Base-by-base conservation (phyloP, 2,888 invertebrate species). In the Dysmachus trigonus region DNA sequence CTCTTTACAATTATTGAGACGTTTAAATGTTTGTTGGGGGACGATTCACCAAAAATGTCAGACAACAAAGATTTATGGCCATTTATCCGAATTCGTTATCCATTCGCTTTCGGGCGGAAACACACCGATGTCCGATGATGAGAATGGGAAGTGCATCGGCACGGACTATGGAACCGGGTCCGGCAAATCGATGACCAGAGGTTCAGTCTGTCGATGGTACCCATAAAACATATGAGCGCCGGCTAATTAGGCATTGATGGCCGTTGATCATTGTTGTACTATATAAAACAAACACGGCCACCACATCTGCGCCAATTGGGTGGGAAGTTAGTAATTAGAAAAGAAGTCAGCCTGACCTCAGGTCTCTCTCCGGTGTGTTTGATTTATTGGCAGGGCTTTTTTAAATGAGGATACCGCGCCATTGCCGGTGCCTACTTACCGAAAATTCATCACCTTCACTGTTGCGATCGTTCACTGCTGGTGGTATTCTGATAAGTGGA, bases 1-100 rank as follows among this genome's bases (percentile, higher is more conserved):
- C 51, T 79, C 51, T 31, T 79, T 47, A 79, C 51, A 51, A 79
- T 79, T 79, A 51, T 79, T 79, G 79, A 51, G 79, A 79, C 51
- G 79, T 79, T 35, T 35, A 73, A 73, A 73, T 73, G 27, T 22
- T 18, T 38, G 76, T 76, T n/a, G n/a, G n/a, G 76, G 76, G 76
- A 76, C 35, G 76, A 76, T 76, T 76, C 76, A 76, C 33, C 76
- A 38, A 38, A n/a, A 76, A 76, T 76, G 76, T 38, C 76, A 76
- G 38, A 8, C 38, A n/a, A 5, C 33, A 22, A 76, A 76, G 76
- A 76, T 76, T 76, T 76, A 76, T 41, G 38, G 76, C 22, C 76
- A 35, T 41, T 76, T 35, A 76, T 38, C 76, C 38, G 38, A 41
- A 76, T 76, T 76, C 76, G 76, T 76, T 76, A 38, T 18, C 35